Conservation (phyloP, 2,888 invertebrate genomes). For the Acleris emargana region DNA sequence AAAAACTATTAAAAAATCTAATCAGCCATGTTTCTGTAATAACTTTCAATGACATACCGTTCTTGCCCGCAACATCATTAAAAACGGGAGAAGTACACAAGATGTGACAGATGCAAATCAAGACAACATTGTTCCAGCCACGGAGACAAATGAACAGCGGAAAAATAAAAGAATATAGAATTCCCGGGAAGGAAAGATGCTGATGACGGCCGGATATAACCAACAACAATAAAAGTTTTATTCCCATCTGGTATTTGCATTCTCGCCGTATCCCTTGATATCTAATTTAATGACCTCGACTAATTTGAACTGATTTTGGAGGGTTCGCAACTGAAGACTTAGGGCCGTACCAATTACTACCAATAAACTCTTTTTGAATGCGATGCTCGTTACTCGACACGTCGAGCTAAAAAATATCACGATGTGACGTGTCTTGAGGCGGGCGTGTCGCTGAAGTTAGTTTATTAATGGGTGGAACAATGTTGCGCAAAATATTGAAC, state of each 20-base stretch:
- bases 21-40: neutral
- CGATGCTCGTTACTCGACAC: no score
- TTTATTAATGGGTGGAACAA: no score
- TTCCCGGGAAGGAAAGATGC: constrained; percentile 12
- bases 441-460: no score
- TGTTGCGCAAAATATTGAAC: no score
- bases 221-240: constrained; percentile 13
- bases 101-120: constrained; percentile 31
- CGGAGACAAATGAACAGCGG: constrained; percentile 31
- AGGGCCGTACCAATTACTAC: no score
- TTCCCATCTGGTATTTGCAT: constrained; percentile 8
- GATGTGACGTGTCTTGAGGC: no score
- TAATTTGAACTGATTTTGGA: constrained; percentile 3
- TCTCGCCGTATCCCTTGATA: constrained; percentile 1
- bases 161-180: constrained; percentile 32
- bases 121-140: constrained; percentile 19
- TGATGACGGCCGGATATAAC: constrained; percentile 29
- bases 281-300: constrained; percentile 9
- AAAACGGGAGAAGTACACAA: constrained; percentile 10
- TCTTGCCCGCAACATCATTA: constrained; percentile 8
- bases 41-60: neutral
- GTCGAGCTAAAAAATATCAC: no score
- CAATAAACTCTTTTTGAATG: no score
- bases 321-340: constrained; percentile 1
- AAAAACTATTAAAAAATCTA: neutral